Conservation (phyloP, 2,113 vertebrate species). For the Catharus bicknelli region DNA sequence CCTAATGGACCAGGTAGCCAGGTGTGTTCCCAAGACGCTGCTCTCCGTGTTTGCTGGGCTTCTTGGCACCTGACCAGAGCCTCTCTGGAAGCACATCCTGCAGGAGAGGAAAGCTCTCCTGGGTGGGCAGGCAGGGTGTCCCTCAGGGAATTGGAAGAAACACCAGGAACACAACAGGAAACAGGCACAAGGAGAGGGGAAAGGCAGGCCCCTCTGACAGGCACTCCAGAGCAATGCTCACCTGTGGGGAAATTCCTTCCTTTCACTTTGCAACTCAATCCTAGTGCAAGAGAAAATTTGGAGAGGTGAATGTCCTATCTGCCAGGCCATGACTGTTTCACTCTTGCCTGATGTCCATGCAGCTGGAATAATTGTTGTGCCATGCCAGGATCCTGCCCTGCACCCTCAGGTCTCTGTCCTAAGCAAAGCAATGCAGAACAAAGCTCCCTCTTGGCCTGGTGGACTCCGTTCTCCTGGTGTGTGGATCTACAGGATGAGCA, state of each 20-base stretch:
- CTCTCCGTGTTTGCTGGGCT: not conserved
- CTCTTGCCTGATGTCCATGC: not conserved
- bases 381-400: not conserved
- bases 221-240: not conserved
- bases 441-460: not conserved
- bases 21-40: not conserved
- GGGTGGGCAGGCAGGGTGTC: not conserved
- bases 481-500: not conserved
- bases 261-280: not conserved
- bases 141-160: not conserved
- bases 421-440: not conserved
- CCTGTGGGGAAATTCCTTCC: not conserved
- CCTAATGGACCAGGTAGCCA: not conserved
- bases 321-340: not conserved
- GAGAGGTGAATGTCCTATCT: not conserved
- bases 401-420: accelerated
- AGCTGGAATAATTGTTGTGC: not conserved
- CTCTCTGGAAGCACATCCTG: not conserved
- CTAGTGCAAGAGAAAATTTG: not conserved
- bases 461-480: not conserved
- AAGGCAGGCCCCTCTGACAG: not conserved
- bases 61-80: not conserved
- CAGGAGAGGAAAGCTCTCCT: not conserved
- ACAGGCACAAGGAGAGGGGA: not conserved
- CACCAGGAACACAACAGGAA: not conserved